phyloP scores from a whole-genome alignment of 2,113 vertebrate species.

The Lagenorhynchus albirostris region DNA sequence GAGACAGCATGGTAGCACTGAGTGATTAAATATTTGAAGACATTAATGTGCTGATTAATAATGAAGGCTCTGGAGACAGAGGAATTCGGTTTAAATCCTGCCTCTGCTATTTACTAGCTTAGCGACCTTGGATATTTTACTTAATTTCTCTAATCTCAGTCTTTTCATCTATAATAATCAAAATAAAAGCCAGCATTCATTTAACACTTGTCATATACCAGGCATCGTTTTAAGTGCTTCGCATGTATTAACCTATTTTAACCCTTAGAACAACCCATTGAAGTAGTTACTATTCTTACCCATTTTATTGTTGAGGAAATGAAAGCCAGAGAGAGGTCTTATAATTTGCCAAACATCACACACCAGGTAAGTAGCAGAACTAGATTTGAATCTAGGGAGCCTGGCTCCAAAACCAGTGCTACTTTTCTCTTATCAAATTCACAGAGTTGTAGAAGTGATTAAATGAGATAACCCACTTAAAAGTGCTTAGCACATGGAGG shows the following conservation, averaged over 20 bases:
- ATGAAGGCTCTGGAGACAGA: not conserved
- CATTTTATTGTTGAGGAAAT: not conserved
- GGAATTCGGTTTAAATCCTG: not conserved
- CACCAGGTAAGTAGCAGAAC: not conserved
- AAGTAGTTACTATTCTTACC: not conserved
- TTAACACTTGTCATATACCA: not conserved
- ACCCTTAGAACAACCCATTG: conserved; percentile 16
- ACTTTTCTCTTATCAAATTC: not conserved
- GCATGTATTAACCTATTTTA: not conserved
- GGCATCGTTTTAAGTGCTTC: not conserved
- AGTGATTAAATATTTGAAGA: not conserved
- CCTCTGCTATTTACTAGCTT: not conserved
- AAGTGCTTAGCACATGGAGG: not conserved
- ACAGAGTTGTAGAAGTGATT: not conserved
- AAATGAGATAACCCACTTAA: not conserved
- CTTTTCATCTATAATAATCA: not conserved
- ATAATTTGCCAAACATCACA: not conserved
- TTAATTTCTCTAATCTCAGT: not conserved
- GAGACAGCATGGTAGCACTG: not conserved
- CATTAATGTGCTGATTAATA: not conserved
- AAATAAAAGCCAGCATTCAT: conserved; percentile 15
- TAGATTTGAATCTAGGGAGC: not conserved
- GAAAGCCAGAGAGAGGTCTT: not conserved
- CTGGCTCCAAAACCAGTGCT: not conserved
- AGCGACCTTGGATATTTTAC: too few relatives aligned